A percentile compares a stretch with the other conserved stretches of the same genome.
Conservation (phyloP, 2,888 invertebrate genomes). For the Portevinia maculata region DNA sequence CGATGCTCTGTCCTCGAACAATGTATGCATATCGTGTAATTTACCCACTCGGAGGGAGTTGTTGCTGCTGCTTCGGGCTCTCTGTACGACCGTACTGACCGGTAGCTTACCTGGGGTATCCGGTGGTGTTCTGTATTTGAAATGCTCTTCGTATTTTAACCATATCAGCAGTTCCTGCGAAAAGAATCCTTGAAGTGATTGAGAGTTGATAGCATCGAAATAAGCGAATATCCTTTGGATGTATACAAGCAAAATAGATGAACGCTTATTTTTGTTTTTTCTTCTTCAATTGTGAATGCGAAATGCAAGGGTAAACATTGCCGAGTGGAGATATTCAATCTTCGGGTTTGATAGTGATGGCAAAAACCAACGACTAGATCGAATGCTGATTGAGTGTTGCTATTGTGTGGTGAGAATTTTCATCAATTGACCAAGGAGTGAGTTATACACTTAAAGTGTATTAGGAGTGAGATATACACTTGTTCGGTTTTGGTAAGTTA, state of each 20-base stretch:
- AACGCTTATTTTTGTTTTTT: background rate
- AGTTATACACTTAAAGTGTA: background rate
- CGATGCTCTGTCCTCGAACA: slow-evolving; percentile 45
- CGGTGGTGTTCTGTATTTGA: slow-evolving; percentile 33
- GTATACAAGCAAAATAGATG: slow-evolving; percentile 26
- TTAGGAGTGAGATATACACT: background rate
- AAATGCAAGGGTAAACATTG: slow-evolving; percentile 44
- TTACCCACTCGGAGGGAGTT: slow-evolving; percentile 33
- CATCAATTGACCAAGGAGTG: slow-evolving; percentile 32
- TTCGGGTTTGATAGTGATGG: slow-evolving; percentile 25
- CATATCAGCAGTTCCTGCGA: slow-evolving; percentile 49
- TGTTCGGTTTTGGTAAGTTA: background rate
- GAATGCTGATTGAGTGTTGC: slow-evolving; percentile 13
- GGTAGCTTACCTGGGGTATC: slow-evolving; percentile 32
- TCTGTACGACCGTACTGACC: slow-evolving; percentile 15
- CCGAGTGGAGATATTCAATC: slow-evolving; percentile 23
- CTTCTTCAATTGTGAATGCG: background rate
- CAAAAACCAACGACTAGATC: background rate
- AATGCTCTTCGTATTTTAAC: slow-evolving; percentile 63
- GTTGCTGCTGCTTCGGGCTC: slow-evolving; percentile 9
- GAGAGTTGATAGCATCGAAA: slow-evolving; percentile 60
- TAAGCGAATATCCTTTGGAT: slow-evolving; percentile 41
- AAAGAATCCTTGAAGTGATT: slow-evolving; percentile 57
- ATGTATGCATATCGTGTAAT: slow-evolving; percentile 69
- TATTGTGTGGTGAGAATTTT: background rate